Evolutionary conservation across 1,140 invertebrate genomes (phyloP), one percentile per base, ranked within the genome.

Genomic region (Lasioglossum baleicum): DNA sequence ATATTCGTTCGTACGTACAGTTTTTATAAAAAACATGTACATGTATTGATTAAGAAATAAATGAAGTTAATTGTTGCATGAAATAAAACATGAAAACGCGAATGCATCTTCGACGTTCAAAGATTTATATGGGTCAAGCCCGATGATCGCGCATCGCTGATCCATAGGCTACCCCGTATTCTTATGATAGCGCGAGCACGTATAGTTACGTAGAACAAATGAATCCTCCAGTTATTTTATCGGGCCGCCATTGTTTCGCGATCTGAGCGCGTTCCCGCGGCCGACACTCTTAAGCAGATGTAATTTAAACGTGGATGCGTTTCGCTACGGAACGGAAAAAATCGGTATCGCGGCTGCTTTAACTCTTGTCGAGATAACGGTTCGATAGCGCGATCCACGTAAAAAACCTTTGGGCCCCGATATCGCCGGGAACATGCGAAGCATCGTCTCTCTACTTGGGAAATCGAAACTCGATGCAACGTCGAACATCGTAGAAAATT

Each of bases 131-230:
- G 44, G 56, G 26, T 77, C 75, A 40, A 5, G 20, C 13, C 48
- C 48, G 65, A 44, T 44, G 76, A 78, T 78, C 53, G 76, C 44
- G 76, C 76, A 65, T 78, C 76, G 72, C 76, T 73, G 76, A 71
- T 71, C 75, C 58, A n/a, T 51, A 51, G 67, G 67, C 26, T 51
- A 71, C 56, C 22, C 31, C 6, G 35, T 75, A 58, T 75, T 75
- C 68, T 77, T 77, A 77, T 60, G 58, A 53, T 48, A 73, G 35
- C 6, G 69, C 15, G n/a, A 35, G 40, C 65, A 72, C 75, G 70
- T 83, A 77, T 83, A 76, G 82, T 82, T 83, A 73, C 66, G 60
- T 69, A 67, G 72, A 83, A 84, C 80, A 84, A 84, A 84, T 84
- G 77, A 84, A 83, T 84, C 82, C 72, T 56, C 77, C 67, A 68